Percentiles rank a stretch among this genome's conserved stretches.
Evolutionary conservation across 2,797 vertebrate genomes (phyloP).

Genomic region (Lutra lutra): DNA sequence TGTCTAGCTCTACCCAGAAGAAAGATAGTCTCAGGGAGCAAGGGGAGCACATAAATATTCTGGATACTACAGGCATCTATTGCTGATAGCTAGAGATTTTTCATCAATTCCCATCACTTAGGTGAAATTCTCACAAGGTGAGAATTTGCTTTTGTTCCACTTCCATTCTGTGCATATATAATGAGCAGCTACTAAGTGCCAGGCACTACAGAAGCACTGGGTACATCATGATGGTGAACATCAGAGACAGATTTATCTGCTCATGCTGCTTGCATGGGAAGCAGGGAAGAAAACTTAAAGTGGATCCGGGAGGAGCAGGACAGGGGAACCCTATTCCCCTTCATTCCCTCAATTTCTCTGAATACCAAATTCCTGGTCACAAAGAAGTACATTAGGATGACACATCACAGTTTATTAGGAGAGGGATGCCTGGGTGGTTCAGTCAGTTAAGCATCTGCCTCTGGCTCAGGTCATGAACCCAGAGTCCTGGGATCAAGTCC

Average conservation of each 20-base stretch:
- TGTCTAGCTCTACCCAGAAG: background rate
- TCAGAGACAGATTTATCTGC: background rate
- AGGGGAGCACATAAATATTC: background rate
- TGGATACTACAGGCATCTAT: background rate
- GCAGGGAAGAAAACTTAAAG: background rate
- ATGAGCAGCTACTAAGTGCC: background rate
- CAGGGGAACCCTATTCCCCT: background rate
- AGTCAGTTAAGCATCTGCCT: too few species aligned
- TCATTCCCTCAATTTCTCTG: background rate
- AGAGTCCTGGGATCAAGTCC: too few species aligned
- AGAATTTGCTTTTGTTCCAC: constrained; percentile 11
- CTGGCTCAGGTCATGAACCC: too few species aligned
- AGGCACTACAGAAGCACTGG: background rate
- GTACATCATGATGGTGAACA: background rate
- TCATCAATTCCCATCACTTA: background rate
- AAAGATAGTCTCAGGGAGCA: background rate
- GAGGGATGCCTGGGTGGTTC: too few species aligned
- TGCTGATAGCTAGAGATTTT: constrained; percentile 13
- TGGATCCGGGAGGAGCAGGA: background rate
- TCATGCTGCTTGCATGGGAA: background rate
- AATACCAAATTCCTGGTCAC: background rate
- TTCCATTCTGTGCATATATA: background rate
- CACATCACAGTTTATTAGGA: background rate
- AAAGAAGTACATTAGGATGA: background rate
- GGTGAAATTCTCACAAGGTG: background rate